phyloP scores from a whole-genome alignment of 1,140 invertebrate species.

The Hormaphis cornu region DNA sequence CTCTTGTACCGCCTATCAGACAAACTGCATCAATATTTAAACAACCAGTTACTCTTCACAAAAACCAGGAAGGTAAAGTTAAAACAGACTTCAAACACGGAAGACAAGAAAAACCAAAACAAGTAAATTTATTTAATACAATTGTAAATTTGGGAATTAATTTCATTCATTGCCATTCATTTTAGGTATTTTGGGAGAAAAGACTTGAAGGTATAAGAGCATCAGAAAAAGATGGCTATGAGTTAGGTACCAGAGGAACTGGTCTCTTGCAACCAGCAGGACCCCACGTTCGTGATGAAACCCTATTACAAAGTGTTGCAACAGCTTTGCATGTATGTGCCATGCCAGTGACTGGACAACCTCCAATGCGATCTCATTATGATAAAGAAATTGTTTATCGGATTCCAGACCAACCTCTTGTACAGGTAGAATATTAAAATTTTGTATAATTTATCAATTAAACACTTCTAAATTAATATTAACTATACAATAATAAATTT shows the following conservation, averaged over 20 bases:
- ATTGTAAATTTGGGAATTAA: not conserved
- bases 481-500: constrained; percentile 11
- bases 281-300: constrained; percentile 83
- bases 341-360: constrained; percentile 83
- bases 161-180: not conserved
- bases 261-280: constrained; percentile 83
- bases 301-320: constrained; percentile 80
- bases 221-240: constrained; percentile 70
- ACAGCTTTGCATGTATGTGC: constrained; percentile 73
- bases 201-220: constrained; percentile 80
- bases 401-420: constrained; percentile 92
- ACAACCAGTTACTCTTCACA: constrained; percentile 92
- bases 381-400: constrained; percentile 90
- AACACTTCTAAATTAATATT: not conserved
- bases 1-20: constrained; percentile 84
- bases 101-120: constrained; percentile 84
- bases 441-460: constrained; percentile 15
- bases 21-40: constrained; percentile 98
- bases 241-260: constrained; percentile 71
- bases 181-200: constrained; percentile 90
- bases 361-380: constrained; percentile 66
- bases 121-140: constrained; percentile 47
- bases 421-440: constrained; percentile 48
- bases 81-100: constrained; percentile 84
- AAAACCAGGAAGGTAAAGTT: constrained; percentile 78